Base-by-base conservation (phyloP, 2,113 vertebrate species). In the Pyrgilauda ruficollis region DNA sequence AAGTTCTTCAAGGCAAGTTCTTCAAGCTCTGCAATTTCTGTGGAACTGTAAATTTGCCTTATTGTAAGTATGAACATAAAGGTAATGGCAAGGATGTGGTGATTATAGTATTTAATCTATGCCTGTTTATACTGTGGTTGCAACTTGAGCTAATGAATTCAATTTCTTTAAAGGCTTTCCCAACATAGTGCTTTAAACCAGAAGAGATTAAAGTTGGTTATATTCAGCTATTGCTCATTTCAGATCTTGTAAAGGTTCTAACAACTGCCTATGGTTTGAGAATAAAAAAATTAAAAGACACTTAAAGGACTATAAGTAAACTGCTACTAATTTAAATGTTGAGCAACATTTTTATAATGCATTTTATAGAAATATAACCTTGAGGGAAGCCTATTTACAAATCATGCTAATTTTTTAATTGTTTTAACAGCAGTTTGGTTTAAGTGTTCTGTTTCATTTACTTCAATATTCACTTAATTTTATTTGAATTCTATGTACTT, bases 161-260 rank as follows among this genome's bases (percentile, higher is more conserved):
- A 37, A 74, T 91, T 94, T 83, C 90, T 74, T 93, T 94, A 55
- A 88, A 91, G 70, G 33, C 64, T 94, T 91, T 87, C 68, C 82
- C 85, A 91, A 28, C 22, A 50, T 30, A 84, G 47, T 77, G 39
- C 52, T 94, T 94, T 94, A 91, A 94, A 90, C 23, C 37, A 58
- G 46, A 95, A 53, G 67, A 91, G 27, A 84, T 94, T 95, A 47
- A 94, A 81, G 30, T 77, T 62, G 12, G 30, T 89, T 97, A 94
- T 93, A 52, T 96, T 83, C 92, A 93, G 92, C 86, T 94, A 69
- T 91, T 87, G 78, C 93, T 96, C 70, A 37, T 96, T 96, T 92
- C 85, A 84, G 84, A 84, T 92, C 58, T 93, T 75, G 1, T 94
- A 82, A 85, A 90, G 39, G 39, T 89, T 73, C 18, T 67, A 80